These are phyloP conservation scores for Tapirus indicus DNA, from an alignment of 2,797 vertebrate genomes.

Conservation along the genomic window DNA sequence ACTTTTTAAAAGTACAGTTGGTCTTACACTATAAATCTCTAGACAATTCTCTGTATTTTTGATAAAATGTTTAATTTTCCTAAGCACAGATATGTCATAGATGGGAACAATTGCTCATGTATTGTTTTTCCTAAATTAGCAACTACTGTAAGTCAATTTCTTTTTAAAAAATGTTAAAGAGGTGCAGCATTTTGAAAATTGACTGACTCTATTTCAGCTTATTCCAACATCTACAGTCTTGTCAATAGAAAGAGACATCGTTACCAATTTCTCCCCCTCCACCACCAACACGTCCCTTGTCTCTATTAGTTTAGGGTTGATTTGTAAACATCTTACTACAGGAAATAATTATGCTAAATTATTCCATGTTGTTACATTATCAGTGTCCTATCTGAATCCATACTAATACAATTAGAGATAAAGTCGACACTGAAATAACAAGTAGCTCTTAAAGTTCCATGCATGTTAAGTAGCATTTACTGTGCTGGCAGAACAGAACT, in stretches of 20 bases:
- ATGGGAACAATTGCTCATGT: neutral
- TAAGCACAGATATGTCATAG: constrained; percentile 54
- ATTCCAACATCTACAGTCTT: neutral
- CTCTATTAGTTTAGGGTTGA: constrained; percentile 72
- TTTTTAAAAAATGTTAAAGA: constrained; percentile 35
- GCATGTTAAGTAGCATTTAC: constrained; percentile 72
- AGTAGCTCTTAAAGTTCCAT: constrained; percentile 73
- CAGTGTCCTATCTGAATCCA: constrained; percentile 79
- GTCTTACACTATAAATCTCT: constrained; percentile 74
- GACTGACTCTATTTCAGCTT: neutral
- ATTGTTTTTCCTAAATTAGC: constrained; percentile 73
- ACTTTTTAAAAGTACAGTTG: constrained; percentile 72
- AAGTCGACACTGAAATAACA: constrained; percentile 75
- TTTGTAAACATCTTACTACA: constrained; percentile 72
- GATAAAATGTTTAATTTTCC: constrained; percentile 75
- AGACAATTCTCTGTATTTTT: constrained; percentile 67
- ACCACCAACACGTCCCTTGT: neutral
- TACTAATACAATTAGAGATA: constrained; percentile 82
- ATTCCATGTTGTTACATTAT: constrained; percentile 79
- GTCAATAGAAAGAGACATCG: neutral
- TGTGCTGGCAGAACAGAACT: constrained; percentile 72
- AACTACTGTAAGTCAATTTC: constrained; percentile 49
- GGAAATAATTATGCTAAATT: constrained; percentile 79
- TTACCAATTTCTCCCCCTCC: neutral
- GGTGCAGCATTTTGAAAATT: constrained; percentile 25